These are phyloP conservation scores for Scarus forsteni DNA, from an alignment of 2,797 vertebrate species.

Conservation along the genomic window DNA sequence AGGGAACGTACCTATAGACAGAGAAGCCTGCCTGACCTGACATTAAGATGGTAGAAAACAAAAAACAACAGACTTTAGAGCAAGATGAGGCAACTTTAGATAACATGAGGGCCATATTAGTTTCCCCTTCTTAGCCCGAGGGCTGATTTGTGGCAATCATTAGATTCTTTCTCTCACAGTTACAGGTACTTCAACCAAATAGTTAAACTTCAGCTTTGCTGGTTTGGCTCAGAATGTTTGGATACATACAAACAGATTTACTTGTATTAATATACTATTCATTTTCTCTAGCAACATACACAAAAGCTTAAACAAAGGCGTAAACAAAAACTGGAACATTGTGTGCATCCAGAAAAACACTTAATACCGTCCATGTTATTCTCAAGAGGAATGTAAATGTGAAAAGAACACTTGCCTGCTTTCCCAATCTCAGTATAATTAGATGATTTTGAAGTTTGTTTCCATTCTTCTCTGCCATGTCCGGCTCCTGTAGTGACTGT, in stretches of 20 bases:
- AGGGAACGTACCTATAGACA: constrained; percentile 95
- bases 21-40: constrained; percentile 92
- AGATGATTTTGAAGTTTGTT: background rate
- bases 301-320: background rate
- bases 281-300: background rate
- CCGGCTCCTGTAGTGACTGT: no score
- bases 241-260: background rate
- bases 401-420: background rate
- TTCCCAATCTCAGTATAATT: background rate
- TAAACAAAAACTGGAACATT: background rate
- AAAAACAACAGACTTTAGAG: background rate
- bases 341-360: background rate
- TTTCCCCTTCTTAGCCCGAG: no score
- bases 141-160: no score
- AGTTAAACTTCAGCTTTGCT: background rate
- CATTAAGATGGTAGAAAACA: background rate
- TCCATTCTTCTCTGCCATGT: background rate
- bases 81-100: background rate
- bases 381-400: background rate
- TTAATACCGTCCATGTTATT: background rate
- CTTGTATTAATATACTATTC: background rate
- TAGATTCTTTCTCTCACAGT: no score
- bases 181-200: background rate
- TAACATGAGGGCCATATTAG: no score
- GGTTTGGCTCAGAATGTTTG: no score